Evolutionary conservation across 1,140 invertebrate genomes (phyloP).

Genomic region (Lucilia cuprina): DNA sequence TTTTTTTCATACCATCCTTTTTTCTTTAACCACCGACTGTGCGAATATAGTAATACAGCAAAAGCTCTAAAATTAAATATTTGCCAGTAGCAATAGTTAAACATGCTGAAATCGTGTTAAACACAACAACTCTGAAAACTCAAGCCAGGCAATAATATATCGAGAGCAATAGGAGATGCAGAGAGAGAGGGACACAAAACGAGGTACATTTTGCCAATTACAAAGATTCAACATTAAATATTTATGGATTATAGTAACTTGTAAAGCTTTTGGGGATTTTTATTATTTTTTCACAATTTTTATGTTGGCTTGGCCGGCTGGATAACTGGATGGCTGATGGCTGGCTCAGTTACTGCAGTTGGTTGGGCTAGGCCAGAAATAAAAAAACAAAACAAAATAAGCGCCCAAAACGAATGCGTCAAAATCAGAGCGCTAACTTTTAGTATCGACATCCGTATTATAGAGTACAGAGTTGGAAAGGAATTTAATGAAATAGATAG

Average conservation of each 20-base stretch:
- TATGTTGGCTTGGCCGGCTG: neutral
- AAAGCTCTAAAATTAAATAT: neutral
- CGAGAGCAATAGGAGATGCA: neutral
- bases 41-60: neutral
- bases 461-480: neutral
- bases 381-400: neutral
- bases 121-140: conserved; percentile 14
- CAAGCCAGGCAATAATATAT: neutral
- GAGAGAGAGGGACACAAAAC: neutral
- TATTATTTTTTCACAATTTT: neutral
- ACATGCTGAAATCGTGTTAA: conserved; percentile 26
- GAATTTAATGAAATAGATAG: neutral
- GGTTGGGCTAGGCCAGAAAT: neutral
- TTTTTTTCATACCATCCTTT: neutral
- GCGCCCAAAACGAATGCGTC: conserved; percentile 13
- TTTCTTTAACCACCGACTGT: neutral
- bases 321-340: neutral
- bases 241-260: conserved; percentile 12
- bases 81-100: conserved; percentile 23
- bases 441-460: neutral
- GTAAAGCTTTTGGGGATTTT: neutral
- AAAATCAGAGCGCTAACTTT: neutral
- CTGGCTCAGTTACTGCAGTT: neutral
- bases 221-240: conserved; percentile 7
- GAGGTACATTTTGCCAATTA: neutral